phyloP scores from a whole-genome alignment of 2,888 invertebrate genomes.

The Oeneis ivallda region DNA sequence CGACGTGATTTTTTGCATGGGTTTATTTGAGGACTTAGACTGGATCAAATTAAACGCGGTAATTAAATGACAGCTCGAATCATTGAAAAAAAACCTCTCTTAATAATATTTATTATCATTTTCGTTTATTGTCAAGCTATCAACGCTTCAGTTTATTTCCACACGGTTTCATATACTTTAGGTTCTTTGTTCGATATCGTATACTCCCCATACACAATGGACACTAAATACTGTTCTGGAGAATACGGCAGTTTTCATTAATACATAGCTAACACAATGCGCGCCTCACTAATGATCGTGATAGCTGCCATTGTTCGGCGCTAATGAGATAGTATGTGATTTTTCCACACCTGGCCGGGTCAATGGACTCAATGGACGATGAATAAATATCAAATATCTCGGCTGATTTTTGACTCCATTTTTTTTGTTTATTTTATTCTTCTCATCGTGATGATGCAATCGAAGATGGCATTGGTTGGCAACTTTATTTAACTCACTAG shows the following conservation, averaged over 20 bases:
- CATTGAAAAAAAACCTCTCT: too few species aligned
- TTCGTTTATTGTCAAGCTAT: not conserved
- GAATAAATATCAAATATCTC: not conserved
- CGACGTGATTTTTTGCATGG: too few species aligned
- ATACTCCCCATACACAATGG: slow-evolving; percentile 26
- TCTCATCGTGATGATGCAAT: too few species aligned
- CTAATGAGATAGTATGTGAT: slow-evolving; percentile 38
- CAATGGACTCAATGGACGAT: slow-evolving; percentile 9
- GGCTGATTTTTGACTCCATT: not conserved
- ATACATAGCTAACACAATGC: slow-evolving; percentile 29
- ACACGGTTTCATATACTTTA: not conserved
- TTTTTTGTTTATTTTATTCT: not conserved
- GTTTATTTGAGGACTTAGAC: too few species aligned
- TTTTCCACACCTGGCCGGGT: slow-evolving; percentile 30
- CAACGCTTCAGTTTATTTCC: slow-evolving; percentile 1
- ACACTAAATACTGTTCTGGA: slow-evolving; percentile 24
- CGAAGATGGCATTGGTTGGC: too few species aligned
- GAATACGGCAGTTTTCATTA: slow-evolving; percentile 34
- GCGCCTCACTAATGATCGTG: slow-evolving; percentile 36
- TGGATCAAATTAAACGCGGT: too few species aligned
- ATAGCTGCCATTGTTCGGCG: slow-evolving; percentile 34
- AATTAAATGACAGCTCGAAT: too few species aligned
- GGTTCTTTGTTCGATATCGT: slow-evolving; percentile 16
- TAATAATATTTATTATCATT: not conserved
- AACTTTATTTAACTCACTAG: too few species aligned